A percentile compares a stretch with the other conserved stretches of the same genome.
Evolutionary conservation across 2,797 vertebrate genomes (phyloP).

Genomic region (Hemitrygon akajei): DNA sequence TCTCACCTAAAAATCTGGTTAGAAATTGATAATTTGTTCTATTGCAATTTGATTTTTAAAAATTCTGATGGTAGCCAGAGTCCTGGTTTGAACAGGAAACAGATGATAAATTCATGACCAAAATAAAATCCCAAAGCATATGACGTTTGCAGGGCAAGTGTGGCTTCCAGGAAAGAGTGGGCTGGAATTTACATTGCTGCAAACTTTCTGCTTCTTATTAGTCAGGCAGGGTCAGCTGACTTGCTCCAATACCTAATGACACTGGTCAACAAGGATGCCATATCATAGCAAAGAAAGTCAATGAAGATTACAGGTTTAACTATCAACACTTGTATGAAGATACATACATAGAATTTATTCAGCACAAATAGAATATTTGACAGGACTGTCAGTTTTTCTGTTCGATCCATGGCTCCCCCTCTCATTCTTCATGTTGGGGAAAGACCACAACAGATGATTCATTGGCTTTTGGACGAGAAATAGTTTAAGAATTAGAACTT

Average conservation of each 20-base stretch:
- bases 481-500: no score
- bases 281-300: background rate
- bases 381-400: no score
- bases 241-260: background rate
- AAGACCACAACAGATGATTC: no score
- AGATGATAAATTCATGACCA: background rate
- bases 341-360: background rate
- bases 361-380: background rate
- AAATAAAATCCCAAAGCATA: background rate
- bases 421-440: no score
- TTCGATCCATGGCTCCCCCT: no score
- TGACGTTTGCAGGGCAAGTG: background rate
- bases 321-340: background rate
- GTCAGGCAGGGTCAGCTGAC: background rate
- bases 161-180: conserved; percentile 25
- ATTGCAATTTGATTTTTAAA: background rate
- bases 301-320: background rate
- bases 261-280: background rate
- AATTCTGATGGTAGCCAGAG: background rate
- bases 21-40: background rate
- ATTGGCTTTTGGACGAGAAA: no score
- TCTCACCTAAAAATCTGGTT: background rate
- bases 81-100: background rate
- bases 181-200: background rate
- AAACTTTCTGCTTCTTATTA: background rate